phyloP scores from a whole-genome alignment of 2,113 vertebrate genomes.

The Cavia aperea region DNA sequence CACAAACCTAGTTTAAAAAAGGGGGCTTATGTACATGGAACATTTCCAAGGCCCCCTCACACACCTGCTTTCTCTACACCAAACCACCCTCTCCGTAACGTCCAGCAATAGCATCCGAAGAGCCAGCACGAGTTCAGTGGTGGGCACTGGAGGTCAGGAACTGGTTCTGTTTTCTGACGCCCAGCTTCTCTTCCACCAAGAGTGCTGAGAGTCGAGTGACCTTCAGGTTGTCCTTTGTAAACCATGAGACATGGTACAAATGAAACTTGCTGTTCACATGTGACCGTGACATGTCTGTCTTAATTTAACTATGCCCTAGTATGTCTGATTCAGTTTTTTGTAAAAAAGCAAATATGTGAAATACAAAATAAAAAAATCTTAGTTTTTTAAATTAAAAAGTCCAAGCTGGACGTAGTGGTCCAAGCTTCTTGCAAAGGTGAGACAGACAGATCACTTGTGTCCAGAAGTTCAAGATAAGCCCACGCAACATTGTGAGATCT shows the following conservation, averaged over 20 bases:
- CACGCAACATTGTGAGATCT: neutral
- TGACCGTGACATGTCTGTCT: neutral
- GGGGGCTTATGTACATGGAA: neutral
- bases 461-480: neutral
- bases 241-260: too few species aligned
- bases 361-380: neutral
- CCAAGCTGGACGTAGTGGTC: neutral
- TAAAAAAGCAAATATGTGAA: neutral
- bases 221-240: neutral
- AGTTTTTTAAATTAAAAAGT: neutral
- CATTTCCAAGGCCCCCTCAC: neutral
- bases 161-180: neutral
- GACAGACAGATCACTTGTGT: neutral
- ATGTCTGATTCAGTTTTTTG: neutral
- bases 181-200: accelerated
- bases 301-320: neutral
- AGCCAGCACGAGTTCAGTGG: accelerated
- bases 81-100: neutral
- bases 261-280: accelerated
- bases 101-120: accelerated
- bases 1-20: constrained; percentile 84
- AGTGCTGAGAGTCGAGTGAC: neutral
- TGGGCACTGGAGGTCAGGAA: accelerated
- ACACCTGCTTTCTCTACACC: neutral
- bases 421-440: neutral